Evolutionary conservation across 2,113 vertebrate genomes (phyloP).

Genomic region (Xiphias gladius): DNA sequence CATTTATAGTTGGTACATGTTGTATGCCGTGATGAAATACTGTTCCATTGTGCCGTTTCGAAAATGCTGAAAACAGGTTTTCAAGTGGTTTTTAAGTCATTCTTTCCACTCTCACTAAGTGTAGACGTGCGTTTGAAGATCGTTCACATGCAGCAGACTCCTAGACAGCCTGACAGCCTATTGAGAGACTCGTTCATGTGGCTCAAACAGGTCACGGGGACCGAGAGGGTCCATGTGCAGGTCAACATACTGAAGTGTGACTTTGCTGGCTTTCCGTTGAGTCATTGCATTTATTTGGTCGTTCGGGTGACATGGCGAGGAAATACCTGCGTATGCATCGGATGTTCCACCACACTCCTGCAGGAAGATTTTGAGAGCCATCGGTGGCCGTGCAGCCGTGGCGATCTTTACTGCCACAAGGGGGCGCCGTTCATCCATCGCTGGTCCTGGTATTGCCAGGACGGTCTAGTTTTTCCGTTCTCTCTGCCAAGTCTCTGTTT

Average conservation of each 20-base stretch:
- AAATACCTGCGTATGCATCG: not conserved
- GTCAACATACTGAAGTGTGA: not conserved
- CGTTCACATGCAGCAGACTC: not conserved
- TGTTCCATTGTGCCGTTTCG: not conserved
- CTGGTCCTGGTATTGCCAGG: not conserved
- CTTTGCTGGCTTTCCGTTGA: not conserved
- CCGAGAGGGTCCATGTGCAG: not conserved
- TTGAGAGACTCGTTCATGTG: no score
- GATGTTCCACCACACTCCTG: not conserved
- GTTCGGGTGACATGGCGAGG: not conserved
- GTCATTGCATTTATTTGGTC: not conserved
- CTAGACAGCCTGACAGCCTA: no score
- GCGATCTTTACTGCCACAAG: conserved; percentile 26
- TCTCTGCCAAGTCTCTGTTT: not conserved
- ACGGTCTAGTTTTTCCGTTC: not conserved
- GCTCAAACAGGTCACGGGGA: not conserved
- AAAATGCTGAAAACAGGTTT: no score
- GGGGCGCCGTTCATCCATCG: conserved; percentile 21
- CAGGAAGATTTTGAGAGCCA: no score
- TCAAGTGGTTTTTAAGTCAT: no score
- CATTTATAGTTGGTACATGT: no score
- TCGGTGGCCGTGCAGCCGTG: not conserved
- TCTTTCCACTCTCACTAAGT: no score
- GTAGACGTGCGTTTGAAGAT: not conserved
- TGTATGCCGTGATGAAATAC: not conserved